Base-by-base conservation (phyloP, 64 coral and sea anemone genomes). In the Acropora tenuis region DNA sequence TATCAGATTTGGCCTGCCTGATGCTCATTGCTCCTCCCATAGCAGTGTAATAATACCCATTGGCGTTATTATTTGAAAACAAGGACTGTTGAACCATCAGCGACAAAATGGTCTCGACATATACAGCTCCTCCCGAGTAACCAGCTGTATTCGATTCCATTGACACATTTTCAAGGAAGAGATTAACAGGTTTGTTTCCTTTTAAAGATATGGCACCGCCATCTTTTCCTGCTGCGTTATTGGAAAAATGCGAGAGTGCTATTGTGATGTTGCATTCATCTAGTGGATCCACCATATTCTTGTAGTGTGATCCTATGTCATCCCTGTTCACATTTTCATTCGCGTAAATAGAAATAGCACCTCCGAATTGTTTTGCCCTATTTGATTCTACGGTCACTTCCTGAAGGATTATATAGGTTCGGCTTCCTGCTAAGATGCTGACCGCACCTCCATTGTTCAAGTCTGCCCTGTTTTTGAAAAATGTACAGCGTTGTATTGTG, bases 241-340 rank as follows among this genome's bases (percentile, higher is more conserved):
- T 55, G 6, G 52, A 55, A 55, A 55, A 55, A 7, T 7, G 1
- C 10, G 52, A 55, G 0, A 55, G 52, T 55, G 10, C 0, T 55
- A 55, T 10, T 10, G 52, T 55, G 52, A 55, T 55, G 52, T 55
- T 55, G 52, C 52, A 55, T 0, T 7, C 0, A 3, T 55, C 0
- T 0, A 10, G 0, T 55, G 10, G 0, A 7, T 55, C 52, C 0
- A 10, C 30, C 30, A 30, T 0, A 30, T 30, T 30, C 30, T 0
- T 30, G 30, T 30, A 0, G 30, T 30, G 30, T 30, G 30, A 30
- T 30, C 30, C 30, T 30, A 0, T 30, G 30, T 30, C 30, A 30
- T 30, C 30, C 30, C 30, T 30, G 30, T 0, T 30, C 30, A 0
- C 30, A 30, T 30, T 30, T 30, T 53, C 50, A 67, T 12, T 67